Evolutionary conservation across 35 echinoderm and acorn worm genomes (phyloP).

Genomic region (Apostichopus californicus): DNA sequence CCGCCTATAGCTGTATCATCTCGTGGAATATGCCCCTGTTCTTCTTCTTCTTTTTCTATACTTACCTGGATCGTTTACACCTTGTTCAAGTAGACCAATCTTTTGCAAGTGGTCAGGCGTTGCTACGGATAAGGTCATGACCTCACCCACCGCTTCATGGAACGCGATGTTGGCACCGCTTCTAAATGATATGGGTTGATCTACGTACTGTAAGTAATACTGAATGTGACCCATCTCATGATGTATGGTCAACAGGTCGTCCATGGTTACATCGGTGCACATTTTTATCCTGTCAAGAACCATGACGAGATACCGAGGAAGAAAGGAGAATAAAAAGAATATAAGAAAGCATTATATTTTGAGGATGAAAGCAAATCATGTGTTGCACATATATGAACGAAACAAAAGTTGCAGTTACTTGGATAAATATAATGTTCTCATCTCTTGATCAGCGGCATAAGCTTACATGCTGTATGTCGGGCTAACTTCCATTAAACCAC

Average conservation of each 20-base stretch:
- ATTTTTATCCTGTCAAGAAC: constrained; percentile 78
- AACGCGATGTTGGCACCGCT: constrained; percentile 87
- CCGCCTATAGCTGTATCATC: too few relatives aligned
- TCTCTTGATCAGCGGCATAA: too few relatives aligned
- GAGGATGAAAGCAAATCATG: too few relatives aligned
- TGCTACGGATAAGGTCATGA: constrained; percentile 82
- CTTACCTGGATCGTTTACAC: not conserved
- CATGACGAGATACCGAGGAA: too few relatives aligned
- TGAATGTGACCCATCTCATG: constrained; percentile 92
- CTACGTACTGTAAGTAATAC: constrained; percentile 88
- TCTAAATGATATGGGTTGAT: constrained; percentile 73
- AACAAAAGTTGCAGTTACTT: too few relatives aligned
- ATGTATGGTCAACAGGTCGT: constrained; percentile 74
- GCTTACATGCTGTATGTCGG: too few relatives aligned
- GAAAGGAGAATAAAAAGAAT: too few relatives aligned
- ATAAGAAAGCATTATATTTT: too few relatives aligned
- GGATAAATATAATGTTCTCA: too few relatives aligned
- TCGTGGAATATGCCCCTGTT: too few relatives aligned
- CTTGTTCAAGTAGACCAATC: constrained; percentile 68
- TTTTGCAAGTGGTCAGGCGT: constrained; percentile 79
- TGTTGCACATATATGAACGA: too few relatives aligned
- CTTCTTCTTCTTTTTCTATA: not conserved
- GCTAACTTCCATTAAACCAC: too few relatives aligned
- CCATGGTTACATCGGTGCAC: constrained; percentile 88
- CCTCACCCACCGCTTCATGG: constrained; percentile 94